Conservation (phyloP, 2,888 invertebrate species). For the Pachycephus smyrnensis region DNA sequence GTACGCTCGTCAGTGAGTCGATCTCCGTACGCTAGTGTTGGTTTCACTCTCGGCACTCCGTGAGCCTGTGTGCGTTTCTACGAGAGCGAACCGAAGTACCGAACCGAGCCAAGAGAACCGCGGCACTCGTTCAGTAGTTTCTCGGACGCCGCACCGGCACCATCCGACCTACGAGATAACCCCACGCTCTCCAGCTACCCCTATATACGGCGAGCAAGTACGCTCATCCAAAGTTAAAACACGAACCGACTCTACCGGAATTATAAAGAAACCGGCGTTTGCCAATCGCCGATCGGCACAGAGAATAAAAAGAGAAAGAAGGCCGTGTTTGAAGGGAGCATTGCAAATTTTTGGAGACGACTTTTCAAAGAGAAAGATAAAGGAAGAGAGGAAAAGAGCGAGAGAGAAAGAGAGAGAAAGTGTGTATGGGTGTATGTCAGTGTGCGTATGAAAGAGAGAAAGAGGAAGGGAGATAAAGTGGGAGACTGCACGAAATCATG, state of each 20-base stretch:
- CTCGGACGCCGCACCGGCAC: conserved; percentile 65
- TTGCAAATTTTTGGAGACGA: conserved; percentile 2
- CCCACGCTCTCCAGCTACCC: conserved; percentile 37
- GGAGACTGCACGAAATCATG: neutral
- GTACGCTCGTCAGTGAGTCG: conserved; percentile 46
- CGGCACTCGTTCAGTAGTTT: conserved; percentile 65
- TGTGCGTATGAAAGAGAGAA: neutral
- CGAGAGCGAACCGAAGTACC: conserved; percentile 55
- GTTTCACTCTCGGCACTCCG: conserved; percentile 54
- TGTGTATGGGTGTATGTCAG: conserved; percentile 4
- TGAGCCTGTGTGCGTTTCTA: conserved; percentile 39
- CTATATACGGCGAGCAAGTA: conserved; percentile 5
- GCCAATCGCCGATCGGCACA: no score
- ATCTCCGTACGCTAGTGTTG: conserved; percentile 44
- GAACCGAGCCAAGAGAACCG: conserved; percentile 61
- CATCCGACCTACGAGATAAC: conserved; percentile 60
- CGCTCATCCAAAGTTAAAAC: neutral
- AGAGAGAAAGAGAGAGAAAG: conserved; percentile 12
- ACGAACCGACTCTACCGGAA: neutral
- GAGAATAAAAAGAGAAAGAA: neutral
- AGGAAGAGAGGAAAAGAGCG: conserved; percentile 14
- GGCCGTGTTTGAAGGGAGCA: neutral
- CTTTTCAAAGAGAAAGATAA: neutral
- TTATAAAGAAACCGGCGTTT: neutral
- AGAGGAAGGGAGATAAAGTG: neutral